A percentile compares a stretch with the other conserved stretches of the same genome.
Conservation (phyloP, 2,888 invertebrate species). For the Pristionchus maxplancki region DNA sequence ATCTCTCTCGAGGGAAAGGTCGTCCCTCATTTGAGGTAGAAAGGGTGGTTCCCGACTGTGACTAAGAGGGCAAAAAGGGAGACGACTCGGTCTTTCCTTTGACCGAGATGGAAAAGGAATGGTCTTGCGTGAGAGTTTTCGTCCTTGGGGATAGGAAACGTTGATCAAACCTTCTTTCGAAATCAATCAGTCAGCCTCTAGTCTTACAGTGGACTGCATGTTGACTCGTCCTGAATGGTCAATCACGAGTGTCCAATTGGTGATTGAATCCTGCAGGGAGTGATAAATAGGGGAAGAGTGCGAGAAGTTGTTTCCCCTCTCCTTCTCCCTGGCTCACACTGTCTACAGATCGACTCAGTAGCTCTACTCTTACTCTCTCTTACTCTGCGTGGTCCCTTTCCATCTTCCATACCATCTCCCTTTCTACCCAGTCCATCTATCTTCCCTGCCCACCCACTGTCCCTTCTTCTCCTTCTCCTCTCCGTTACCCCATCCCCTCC, state of each 20-base stretch:
- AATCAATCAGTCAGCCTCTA: background rate
- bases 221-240: background rate
- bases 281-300: conserved; percentile 15
- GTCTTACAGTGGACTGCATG: background rate
- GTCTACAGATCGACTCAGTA: background rate
- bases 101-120: background rate
- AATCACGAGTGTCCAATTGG: conserved; percentile 22
- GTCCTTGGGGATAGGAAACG: background rate
- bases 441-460: conserved; percentile 3
- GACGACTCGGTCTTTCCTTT: conserved; percentile 3
- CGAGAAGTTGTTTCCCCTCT: background rate
- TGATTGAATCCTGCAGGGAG: background rate
- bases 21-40: conserved; percentile 36
- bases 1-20: conserved; percentile 14
- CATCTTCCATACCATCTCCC: background rate
- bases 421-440: background rate
- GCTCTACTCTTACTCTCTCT: background rate
- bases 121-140: conserved; percentile 21
- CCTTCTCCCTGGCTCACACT: conserved; percentile 4
- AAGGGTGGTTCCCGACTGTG: conserved; percentile 13
- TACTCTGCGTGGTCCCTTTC: background rate
- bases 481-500: background rate
- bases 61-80: conserved; percentile 17
- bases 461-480: conserved; percentile 17
- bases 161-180: background rate